phyloP scores from a whole-genome alignment of 2,888 invertebrate genomes.

The Chironomus tentans region DNA sequence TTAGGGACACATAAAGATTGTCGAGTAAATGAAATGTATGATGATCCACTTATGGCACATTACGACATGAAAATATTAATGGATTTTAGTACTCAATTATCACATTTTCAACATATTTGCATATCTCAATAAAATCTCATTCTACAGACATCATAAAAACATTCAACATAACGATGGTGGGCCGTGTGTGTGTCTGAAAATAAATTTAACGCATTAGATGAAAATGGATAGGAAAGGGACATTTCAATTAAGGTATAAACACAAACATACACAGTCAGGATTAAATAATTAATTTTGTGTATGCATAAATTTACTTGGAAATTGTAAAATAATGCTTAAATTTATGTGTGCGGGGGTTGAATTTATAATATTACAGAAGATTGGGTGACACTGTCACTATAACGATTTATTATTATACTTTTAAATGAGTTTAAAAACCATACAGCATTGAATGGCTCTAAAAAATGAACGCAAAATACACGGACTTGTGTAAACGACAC shows the following conservation, averaged over 20 bases:
- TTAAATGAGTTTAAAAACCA: background rate
- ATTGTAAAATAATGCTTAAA: background rate
- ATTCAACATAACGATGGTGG: background rate
- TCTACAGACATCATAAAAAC: too few species aligned
- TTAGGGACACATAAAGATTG: too few species aligned
- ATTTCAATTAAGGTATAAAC: background rate
- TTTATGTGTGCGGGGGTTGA: background rate
- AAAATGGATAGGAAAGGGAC: background rate
- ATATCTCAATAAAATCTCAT: background rate
- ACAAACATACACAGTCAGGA: background rate
- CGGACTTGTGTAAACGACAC: background rate
- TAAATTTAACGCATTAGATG: background rate
- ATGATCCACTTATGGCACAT: constrained; percentile 14
- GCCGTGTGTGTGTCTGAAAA: background rate
- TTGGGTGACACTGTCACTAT: background rate
- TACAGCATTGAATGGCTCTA: background rate
- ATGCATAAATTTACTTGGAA: background rate
- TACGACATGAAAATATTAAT: background rate
- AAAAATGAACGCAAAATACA: background rate
- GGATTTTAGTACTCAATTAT: constrained; percentile 6
- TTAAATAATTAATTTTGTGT: background rate
- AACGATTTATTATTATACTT: background rate
- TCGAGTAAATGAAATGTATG: constrained; percentile 3
- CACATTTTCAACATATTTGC: background rate
- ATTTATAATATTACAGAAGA: background rate